Evolutionary conservation across 2,888 invertebrate species (phyloP).

Genomic region (Ornithoptera priamus): DNA sequence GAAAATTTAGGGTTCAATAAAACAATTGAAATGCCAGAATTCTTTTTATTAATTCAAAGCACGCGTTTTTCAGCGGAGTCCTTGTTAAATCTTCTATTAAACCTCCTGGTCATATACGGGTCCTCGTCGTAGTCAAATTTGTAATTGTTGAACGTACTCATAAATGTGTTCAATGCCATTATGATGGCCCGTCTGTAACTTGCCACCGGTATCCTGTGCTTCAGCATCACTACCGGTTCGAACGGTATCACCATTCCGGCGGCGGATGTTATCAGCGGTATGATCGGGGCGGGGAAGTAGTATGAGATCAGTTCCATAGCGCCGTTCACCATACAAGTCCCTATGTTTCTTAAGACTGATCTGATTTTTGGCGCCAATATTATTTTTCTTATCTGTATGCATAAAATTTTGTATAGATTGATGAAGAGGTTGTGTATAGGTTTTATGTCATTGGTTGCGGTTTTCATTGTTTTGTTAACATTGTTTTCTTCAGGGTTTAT

Average conservation of each 20-base stretch:
- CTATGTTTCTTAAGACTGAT: constrained; percentile 58
- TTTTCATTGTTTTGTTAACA: constrained; percentile 3
- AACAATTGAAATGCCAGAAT: too few relatives aligned
- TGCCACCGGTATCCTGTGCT: constrained; percentile 64
- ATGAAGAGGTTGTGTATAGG: constrained; percentile 12
- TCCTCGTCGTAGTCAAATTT: constrained; percentile 53
- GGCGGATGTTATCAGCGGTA: constrained; percentile 65
- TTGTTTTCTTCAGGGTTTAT: background rate
- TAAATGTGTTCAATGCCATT: constrained; percentile 58
- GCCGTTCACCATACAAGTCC: constrained; percentile 67
- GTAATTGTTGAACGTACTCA: constrained; percentile 62
- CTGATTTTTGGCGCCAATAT: constrained; percentile 53
- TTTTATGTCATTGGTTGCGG: constrained; percentile 12
- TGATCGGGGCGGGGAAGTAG: constrained; percentile 64
- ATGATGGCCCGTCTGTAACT: constrained; percentile 67
- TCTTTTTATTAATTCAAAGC: background rate
- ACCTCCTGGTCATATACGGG: constrained; percentile 67
- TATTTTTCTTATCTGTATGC: constrained; percentile 44
- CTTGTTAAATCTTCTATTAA: constrained; percentile 61
- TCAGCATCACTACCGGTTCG: constrained; percentile 64
- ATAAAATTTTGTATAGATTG: constrained; percentile 44
- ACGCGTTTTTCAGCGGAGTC: constrained; percentile 32
- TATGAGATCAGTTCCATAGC: constrained; percentile 63
- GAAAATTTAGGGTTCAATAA: too few relatives aligned
- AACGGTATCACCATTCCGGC: constrained; percentile 70